Base-by-base conservation (phyloP, 2,113 vertebrate genomes). In the Onychorhynchus coronatus region DNA sequence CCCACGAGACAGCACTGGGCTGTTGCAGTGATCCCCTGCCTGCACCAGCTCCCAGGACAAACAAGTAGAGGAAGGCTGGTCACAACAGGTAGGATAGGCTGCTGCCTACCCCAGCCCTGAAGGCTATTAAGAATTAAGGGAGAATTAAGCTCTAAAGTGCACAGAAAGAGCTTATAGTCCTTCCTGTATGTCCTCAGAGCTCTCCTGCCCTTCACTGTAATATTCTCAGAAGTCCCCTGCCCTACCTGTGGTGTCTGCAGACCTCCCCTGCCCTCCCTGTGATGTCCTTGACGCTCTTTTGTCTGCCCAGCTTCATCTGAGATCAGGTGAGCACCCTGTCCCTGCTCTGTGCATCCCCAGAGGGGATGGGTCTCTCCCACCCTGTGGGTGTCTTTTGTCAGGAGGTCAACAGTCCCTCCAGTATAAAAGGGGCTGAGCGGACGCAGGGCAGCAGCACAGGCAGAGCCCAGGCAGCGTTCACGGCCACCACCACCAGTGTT, bases 1-100 rank as follows among this genome's bases (percentile, higher is more conserved):
- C 41, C 5, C 2, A 0, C 14, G 68, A 27, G 85, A 33, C 77
- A 80, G 44, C 20, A 23, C 4, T 1, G 4, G 70, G 88, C 55
- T 59, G 22, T 53, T 0, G 0, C 9, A 0, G 58, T 0, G 0
- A 31, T 50, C 14, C 23, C 67, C 33, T 49, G 35, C 33, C 49
- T 41, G 28, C 14, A 17, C 19, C 10, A 44, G 50, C 17, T 66
- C 27, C 42, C 39, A 17, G 2, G 30, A 16, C 17, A 73, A 14
- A 23, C 7, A 52, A 8, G 27, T 42, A 14, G 22, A n/a, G 11
- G 22, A 11, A 19, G 6, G 31, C 63, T 4, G 2, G 37, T 37
- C 56, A 47, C 15, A 11, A 7, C 0, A 8, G 8, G 13, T 10
- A 27, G 25, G 7, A 59, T 3, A 31, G 22, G 25, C 22, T n/a